Evolutionary conservation across 2,888 invertebrate genomes (phyloP), one percentile per base, ranked within the genome.

Genomic region (Drosophila tripunctata): DNA sequence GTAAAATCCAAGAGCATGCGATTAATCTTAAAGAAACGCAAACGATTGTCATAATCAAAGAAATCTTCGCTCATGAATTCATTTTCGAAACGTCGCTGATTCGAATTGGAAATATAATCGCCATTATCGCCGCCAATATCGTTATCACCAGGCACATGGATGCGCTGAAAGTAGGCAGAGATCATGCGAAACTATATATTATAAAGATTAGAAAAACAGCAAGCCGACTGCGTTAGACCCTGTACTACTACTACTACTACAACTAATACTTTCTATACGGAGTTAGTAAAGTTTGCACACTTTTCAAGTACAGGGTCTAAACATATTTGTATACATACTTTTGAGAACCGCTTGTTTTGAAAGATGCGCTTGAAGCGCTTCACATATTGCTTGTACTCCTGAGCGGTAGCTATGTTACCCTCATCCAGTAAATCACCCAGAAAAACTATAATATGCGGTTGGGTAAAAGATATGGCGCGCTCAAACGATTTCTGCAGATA

Each of bases 341-440:
- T 83, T 55, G 75, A 58, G 27, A 73, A 78, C 48, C 87, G 88
- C 80, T 92, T 87, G 71, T 90, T 77, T 82, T 89, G 75, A 68
- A 90, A 91, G 79, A 97, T 94, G 67, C 91, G 90, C 52, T 93
- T 92, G 79, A 99, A 94, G 89, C 98, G 93, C 64, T 93, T 92
- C 22, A 95, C 94, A 91, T 98, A 98, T 61, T 92, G 91, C 71
- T 94, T 92, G 91, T 95, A 98, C 87, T 96, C 94, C 47, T 93
- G 92, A 62, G 93, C 92, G 2, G 93, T 93, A 1, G 97, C 94
- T 62, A 94, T 93, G 61, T 96, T 96, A 0, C 98, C 99, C 92
- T 99, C 99, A 89, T 99, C 98, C 92, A 98, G 95, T 47, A 99
- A 92, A 91, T 99, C 99, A 1, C 99, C 99, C 56, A 99, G 92